phyloP scores from a whole-genome alignment of 2,888 invertebrate genomes.

The Oxystoma pomonae region DNA sequence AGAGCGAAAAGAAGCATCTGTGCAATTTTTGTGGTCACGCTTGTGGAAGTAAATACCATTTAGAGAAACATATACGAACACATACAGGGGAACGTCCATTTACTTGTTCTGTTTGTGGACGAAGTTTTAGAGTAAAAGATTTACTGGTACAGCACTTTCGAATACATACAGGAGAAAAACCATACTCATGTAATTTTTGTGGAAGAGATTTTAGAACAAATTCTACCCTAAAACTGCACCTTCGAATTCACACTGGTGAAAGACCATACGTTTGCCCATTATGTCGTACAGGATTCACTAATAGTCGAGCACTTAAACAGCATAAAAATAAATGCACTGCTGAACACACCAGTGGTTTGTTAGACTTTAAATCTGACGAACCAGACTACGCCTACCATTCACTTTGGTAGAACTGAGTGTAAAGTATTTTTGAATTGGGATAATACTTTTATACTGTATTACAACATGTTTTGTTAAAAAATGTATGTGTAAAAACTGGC shows the following conservation, averaged over 20 bases:
- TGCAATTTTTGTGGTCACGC: background rate
- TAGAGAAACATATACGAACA: background rate
- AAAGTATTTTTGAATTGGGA: too few species aligned
- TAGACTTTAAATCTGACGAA: too few species aligned
- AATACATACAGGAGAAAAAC: background rate
- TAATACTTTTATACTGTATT: too few species aligned
- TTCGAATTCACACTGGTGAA: background rate
- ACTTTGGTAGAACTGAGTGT: too few species aligned
- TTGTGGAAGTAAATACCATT: background rate
- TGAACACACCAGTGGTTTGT: too few species aligned
- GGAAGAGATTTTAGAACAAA: constrained; percentile 50
- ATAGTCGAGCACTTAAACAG: background rate
- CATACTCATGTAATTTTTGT: constrained; percentile 51
- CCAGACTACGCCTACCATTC: too few species aligned
- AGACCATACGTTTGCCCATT: background rate
- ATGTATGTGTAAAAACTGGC: too few species aligned
- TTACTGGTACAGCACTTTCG: background rate
- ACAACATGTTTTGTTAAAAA: too few species aligned
- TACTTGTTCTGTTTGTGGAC: background rate
- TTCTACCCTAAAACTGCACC: constrained; percentile 25
- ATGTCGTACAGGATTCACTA: background rate
- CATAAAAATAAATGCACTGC: background rate
- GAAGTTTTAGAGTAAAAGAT: background rate
- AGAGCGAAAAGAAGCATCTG: constrained; percentile 25
- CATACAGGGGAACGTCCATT: background rate